phyloP scores from a whole-genome alignment of 2,888 invertebrate genomes.

The Thalpophila matura region DNA sequence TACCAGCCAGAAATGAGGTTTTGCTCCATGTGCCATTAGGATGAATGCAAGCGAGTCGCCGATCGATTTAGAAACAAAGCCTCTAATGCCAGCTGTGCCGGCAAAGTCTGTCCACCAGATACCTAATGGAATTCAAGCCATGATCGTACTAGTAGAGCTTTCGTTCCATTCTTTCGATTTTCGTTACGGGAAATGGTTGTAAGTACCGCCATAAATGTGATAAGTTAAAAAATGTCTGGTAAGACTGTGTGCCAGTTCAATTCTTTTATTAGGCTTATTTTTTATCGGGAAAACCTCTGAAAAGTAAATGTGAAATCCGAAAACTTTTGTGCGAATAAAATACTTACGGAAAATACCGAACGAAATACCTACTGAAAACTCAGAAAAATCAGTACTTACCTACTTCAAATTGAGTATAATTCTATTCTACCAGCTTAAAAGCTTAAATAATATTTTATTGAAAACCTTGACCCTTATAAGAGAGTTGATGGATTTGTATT shows the following conservation, averaged over 20 bases:
- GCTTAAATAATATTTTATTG: too few relatives aligned
- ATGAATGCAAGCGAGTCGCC: conserved; percentile 56
- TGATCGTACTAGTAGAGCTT: conserved; percentile 48
- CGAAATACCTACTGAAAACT: too few relatives aligned
- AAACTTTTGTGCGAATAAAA: too few relatives aligned
- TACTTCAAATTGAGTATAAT: too few relatives aligned
- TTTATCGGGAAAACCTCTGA: too few relatives aligned
- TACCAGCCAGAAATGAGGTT: conserved; percentile 51
- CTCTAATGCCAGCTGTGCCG: conserved; percentile 60
- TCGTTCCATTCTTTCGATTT: conserved; percentile 37
- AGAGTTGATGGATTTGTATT: too few relatives aligned
- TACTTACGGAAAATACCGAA: too few relatives aligned
- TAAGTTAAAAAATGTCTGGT: conserved; percentile 7
- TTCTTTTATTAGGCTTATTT: not conserved
- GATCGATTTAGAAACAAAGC: conserved; percentile 67
- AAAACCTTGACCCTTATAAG: too few relatives aligned
- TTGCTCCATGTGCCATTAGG: conserved; percentile 58
- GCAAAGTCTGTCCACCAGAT: conserved; percentile 40
- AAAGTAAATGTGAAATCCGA: too few relatives aligned
- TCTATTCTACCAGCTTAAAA: too few relatives aligned
- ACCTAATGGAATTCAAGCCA: conserved; percentile 59
- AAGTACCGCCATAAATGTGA: conserved; percentile 34
- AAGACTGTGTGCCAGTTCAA: conserved; percentile 1
- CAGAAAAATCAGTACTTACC: too few relatives aligned
- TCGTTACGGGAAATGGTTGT: conserved; percentile 17